Percentiles rank a stretch among this genome's conserved stretches.
Evolutionary conservation across 2,888 invertebrate species (phyloP).

Genomic region (Trissolcus brochymenae): DNA sequence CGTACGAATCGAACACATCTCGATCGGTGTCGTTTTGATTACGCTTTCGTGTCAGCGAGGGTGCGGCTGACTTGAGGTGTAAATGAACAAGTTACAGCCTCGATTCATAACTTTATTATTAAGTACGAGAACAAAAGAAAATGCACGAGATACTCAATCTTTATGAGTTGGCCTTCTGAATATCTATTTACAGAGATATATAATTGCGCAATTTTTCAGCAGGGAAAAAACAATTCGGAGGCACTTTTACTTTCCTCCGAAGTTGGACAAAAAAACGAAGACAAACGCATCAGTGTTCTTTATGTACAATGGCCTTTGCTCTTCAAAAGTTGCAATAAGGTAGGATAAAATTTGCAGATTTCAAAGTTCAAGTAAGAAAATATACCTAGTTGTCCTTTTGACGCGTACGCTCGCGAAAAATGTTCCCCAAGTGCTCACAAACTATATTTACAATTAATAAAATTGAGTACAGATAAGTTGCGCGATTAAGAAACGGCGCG

Average conservation of each 20-base stretch:
- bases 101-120: slow-evolving; percentile 33
- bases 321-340: too few relatives aligned
- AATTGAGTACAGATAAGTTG: slow-evolving; percentile 22
- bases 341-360: not conserved
- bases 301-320: too few relatives aligned
- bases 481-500: slow-evolving; percentile 15
- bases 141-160: slow-evolving; percentile 34
- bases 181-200: slow-evolving; percentile 24
- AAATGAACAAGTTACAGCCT: slow-evolving; percentile 35
- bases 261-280: too few relatives aligned
- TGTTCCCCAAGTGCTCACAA: too few relatives aligned
- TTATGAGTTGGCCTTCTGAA: slow-evolving; percentile 8
- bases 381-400: not conserved
- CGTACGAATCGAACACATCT: slow-evolving; percentile 33
- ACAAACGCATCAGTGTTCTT: too few relatives aligned
- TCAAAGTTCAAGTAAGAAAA: slow-evolving; percentile 1
- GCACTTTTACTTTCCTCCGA: too few relatives aligned
- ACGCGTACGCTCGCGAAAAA: too few relatives aligned
- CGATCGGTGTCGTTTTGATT: slow-evolving; percentile 40
- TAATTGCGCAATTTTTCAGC: slow-evolving; percentile 3
- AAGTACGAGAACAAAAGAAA: slow-evolving; percentile 31
- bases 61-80: slow-evolving; percentile 26
- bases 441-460: slow-evolving; percentile 3
- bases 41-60: slow-evolving; percentile 25
- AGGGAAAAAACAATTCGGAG: too few relatives aligned